These are phyloP conservation scores for Distichodus sexfasciatus DNA, from an alignment of 2,797 vertebrate species.

Conservation along the genomic window DNA sequence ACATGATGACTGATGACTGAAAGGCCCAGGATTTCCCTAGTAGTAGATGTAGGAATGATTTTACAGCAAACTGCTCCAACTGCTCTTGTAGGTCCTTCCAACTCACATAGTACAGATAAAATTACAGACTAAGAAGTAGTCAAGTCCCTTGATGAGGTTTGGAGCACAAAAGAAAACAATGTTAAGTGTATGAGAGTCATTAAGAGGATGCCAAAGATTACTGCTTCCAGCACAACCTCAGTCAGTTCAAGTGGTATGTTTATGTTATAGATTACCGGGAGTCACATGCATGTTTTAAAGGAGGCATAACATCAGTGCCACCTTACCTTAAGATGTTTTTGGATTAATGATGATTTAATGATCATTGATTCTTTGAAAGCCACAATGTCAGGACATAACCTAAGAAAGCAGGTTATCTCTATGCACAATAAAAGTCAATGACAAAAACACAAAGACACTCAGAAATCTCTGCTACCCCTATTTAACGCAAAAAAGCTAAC, in stretches of 20 bases:
- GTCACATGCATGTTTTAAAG: background rate
- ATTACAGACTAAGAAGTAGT: background rate
- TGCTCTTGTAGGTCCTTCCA: background rate
- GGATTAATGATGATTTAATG: too few relatives aligned
- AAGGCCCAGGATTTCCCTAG: background rate
- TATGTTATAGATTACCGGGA: background rate
- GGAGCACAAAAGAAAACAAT: slow-evolving; percentile 8
- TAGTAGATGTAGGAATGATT: background rate
- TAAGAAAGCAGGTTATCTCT: too few relatives aligned
- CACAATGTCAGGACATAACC: too few relatives aligned
- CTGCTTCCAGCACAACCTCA: slow-evolving; percentile 11
- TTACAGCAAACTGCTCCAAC: background rate
- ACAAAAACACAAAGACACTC: too few relatives aligned
- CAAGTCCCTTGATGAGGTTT: too few relatives aligned
- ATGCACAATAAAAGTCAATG: too few relatives aligned
- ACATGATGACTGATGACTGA: slow-evolving; percentile 23
- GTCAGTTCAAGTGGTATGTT: background rate
- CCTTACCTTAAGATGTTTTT: too few relatives aligned
- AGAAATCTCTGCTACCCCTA: too few relatives aligned
- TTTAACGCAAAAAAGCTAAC: too few relatives aligned
- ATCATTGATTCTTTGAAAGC: too few relatives aligned
- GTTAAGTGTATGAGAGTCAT: slow-evolving; percentile 23
- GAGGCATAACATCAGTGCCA: background rate
- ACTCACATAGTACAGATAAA: background rate
- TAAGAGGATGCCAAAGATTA: slow-evolving; percentile 38